These are phyloP conservation scores for Numida meleagris DNA, from an alignment of 2,113 vertebrate genomes.

Conservation along the genomic window DNA sequence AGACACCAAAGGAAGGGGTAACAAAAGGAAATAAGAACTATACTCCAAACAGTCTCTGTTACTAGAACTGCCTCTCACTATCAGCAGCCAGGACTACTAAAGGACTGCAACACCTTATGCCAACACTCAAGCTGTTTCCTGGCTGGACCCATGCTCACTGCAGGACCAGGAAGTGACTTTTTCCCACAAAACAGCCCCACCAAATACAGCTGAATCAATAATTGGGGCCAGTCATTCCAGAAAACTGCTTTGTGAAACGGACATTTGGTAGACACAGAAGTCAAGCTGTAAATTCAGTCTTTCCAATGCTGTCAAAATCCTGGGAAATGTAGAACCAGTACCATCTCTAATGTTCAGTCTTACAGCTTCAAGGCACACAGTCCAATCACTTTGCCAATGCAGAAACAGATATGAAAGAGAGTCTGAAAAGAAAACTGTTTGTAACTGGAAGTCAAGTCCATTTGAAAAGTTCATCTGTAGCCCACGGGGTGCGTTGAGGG, in stretches of 20 bases:
- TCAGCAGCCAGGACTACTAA: neutral
- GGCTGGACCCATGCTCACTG: neutral
- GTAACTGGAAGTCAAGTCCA: neutral
- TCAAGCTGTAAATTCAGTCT: neutral
- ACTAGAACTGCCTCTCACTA: neutral
- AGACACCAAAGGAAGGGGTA: neutral
- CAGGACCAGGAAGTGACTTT: neutral
- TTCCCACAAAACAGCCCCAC: neutral
- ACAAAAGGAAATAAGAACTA: neutral
- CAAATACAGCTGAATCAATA: neutral
- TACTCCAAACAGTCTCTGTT: neutral
- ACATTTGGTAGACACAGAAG: neutral
- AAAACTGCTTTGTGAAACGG: neutral
- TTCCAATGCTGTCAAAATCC: neutral
- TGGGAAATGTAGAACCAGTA: neutral
- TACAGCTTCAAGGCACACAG: neutral
- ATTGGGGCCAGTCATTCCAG: accelerated
- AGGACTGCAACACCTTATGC: neutral
- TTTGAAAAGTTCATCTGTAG: neutral
- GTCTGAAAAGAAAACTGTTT: neutral
- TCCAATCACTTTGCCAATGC: neutral
- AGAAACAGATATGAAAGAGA: neutral
- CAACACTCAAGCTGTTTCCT: neutral
- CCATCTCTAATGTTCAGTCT: neutral
- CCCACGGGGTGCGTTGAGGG: neutral